Evolutionary conservation across 2,113 vertebrate genomes (phyloP).

Genomic region (Penelope pileata): DNA sequence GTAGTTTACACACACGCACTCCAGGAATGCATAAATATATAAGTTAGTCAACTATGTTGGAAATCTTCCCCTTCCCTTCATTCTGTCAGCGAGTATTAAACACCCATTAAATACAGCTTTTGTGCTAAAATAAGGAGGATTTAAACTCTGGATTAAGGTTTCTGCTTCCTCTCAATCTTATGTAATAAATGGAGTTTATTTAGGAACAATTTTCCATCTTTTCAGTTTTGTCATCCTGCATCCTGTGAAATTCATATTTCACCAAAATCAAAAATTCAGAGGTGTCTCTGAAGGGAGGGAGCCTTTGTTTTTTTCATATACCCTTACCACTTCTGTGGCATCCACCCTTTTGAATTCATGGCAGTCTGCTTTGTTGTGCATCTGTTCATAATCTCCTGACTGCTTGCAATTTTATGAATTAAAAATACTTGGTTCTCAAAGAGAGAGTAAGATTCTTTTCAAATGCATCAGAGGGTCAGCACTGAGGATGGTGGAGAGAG

Average conservation of each 20-base stretch:
- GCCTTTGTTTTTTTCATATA: not conserved
- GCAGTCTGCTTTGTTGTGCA: not conserved
- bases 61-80: not conserved
- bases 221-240: not conserved
- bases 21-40: not conserved
- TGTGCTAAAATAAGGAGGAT: not conserved
- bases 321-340: not conserved
- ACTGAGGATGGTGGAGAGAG: not conserved
- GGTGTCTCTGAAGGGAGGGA: not conserved
- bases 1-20: not conserved
- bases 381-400: not conserved
- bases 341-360: not conserved
- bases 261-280: not conserved
- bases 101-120: rapidly evolving
- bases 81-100: not conserved
- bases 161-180: not conserved
- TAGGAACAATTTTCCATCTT: not conserved
- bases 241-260: not conserved
- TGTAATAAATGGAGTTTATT: not conserved
- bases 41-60: not conserved
- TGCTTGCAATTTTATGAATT: not conserved
- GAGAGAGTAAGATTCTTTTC: not conserved
- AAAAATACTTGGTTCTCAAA: not conserved
- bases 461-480: not conserved
- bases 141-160: not conserved